Base-by-base conservation (phyloP, 2,113 vertebrate species). In the Nothocercus nigrocapillus region DNA sequence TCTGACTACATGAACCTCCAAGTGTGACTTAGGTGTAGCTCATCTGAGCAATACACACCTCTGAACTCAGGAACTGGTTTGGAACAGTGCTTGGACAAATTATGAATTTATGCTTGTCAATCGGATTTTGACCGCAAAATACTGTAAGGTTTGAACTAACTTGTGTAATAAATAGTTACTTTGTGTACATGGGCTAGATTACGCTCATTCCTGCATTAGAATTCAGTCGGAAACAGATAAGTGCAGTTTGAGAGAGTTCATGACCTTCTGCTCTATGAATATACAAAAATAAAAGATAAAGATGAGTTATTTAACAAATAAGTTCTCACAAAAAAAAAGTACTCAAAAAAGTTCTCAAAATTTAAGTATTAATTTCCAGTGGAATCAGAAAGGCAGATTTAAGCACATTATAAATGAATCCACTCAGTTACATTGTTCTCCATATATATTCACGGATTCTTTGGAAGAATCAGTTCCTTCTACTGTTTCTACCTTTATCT, bases 391-490 rank as follows among this genome's bases (percentile, higher is more conserved):
- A 88, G 61, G 51, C 51, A 90, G 82, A 83, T 64, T 62, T 80
- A 90, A 88, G 83, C 28, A 81, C 5, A 64, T 69, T 85, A 36
- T 76, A 91, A 88, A 88, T 58, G 22, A 90, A 84, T 86, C 76
- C 86, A 88, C 66, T 92, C 80, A 28, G 32, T 94, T 82, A 75
- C 70, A 69, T 86, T 90, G 49, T 92, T 94, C 93, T 75, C 58
- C 16, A 58, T 68, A 77, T 90, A 54, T 90, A 90, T 88, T 86
- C 44, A 58, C 58, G 44, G 49, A 49, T 49, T 83, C 28, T 91
- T 90, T 90, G 58, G 79, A 91, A 91, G 47, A 91, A 66, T 67
- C 27, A 67, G 3, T 68, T 88, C 93, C 45, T 93, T 69, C 49
- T 1, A 6, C 88, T 94, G 80, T 88, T 88, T 85, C n/a, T n/a